Evolutionary conservation across 2,113 vertebrate genomes (phyloP), one percentile per base, ranked within the genome.

Genomic region (Pollimyrus isidori): DNA sequence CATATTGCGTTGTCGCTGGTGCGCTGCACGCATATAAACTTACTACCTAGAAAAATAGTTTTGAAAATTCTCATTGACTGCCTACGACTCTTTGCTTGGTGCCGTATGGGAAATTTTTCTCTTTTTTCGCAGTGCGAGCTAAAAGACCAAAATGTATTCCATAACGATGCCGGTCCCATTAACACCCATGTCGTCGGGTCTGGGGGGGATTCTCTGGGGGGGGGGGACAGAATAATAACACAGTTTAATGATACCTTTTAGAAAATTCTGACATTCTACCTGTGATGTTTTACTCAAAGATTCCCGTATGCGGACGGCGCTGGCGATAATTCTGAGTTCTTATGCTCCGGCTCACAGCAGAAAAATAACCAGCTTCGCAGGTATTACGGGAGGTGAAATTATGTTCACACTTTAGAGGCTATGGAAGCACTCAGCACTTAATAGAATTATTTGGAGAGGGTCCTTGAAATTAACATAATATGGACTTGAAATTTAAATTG

Each of bases 391-490:
- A 88, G 87, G n/a, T 85, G 87, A 90, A 90, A 90, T 90, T 90
- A 88, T 88, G 52, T 90, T 88, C 87, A 88, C 62, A 58, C 90
- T 88, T 87, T 73, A 65, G 42, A 88, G 48, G 87, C 83, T 86
- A 46, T 73, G 82, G 80, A 80, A 88, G 90, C 87, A 88, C 90
- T 84, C 89, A 62, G 86, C 26, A 83, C 87, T 90, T 90, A 90
- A 90, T 90, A 90, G 87, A 90, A 88, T 90, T 88, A 86, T 90
- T 84, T 85, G 56, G 58, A 90, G 87, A 86, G 90, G 73, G 58
- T 56, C 88, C 90, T 90, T 88, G 88, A 90, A 90, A 90, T 90
- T 88, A 90, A 88, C 90, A 90, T 90, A 90, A 90, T 88, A 86
- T 88, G 88, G 90, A 90, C 80, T 88, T 85, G 87, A 86, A 86